phyloP scores from a whole-genome alignment of 2,113 vertebrate species.

The Ceratotherium simum region DNA sequence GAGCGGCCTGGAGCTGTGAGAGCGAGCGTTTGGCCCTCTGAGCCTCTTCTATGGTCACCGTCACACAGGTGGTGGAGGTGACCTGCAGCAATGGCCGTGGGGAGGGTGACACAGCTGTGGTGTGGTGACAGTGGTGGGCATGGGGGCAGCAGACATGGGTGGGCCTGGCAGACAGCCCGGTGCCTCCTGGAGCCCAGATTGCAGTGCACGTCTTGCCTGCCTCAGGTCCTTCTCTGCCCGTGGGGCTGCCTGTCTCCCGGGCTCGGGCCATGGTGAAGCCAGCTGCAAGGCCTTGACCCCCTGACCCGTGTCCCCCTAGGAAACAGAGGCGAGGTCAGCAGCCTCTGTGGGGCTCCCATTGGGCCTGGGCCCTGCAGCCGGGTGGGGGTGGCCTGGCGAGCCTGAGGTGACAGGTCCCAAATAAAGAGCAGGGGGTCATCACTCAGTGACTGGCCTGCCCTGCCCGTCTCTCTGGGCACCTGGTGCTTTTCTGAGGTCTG shows the following conservation, averaged over 20 bases:
- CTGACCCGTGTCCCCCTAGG: neutral
- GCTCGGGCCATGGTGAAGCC: neutral
- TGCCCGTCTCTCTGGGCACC: neutral
- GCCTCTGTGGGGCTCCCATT: rapidly evolving
- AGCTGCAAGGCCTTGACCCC: neutral
- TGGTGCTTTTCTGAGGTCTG: neutral
- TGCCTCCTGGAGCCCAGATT: rapidly evolving
- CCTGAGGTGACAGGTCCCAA: neutral
- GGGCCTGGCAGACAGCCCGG: rapidly evolving
- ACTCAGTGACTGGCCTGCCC: rapidly evolving
- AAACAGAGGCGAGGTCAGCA: neutral
- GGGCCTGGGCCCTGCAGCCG: neutral
- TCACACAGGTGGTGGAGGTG: neutral
- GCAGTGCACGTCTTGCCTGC: too few relatives aligned
- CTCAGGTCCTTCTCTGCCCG: neutral
- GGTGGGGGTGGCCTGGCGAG: rapidly evolving
- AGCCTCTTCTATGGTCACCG: rapidly evolving
- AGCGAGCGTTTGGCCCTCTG: rapidly evolving
- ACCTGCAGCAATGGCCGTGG: rapidly evolving
- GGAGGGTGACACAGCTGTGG: rapidly evolving
- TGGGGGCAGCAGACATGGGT: neutral
- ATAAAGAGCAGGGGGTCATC: too few relatives aligned
- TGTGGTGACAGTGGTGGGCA: neutral
- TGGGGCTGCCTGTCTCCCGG: neutral
- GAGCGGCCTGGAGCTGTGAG: rapidly evolving